Evolutionary conservation across 2,888 invertebrate genomes (phyloP).

Genomic region (Unio delphinus): DNA sequence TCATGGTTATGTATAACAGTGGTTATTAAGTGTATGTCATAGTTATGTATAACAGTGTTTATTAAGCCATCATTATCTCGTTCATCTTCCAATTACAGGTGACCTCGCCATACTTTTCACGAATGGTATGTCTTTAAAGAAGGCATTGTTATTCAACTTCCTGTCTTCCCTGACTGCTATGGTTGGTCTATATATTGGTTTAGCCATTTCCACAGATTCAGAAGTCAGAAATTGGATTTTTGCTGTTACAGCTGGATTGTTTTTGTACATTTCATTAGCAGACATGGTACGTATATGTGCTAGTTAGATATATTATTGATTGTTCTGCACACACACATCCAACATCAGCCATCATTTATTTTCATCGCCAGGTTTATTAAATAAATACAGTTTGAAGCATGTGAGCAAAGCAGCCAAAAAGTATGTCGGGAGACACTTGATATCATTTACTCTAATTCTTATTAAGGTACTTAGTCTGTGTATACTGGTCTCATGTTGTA

Average conservation of each 20-base stretch:
- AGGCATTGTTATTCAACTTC: slow-evolving; percentile 71
- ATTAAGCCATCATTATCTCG: too few species aligned
- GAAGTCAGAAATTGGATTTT: slow-evolving; percentile 71
- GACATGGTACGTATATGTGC: slow-evolving; percentile 70
- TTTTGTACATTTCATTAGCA: slow-evolving; percentile 73
- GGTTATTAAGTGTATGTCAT: too few species aligned
- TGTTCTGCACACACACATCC: neutral
- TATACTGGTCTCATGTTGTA: too few species aligned
- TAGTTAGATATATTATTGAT: neutral
- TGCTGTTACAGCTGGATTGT: slow-evolving; percentile 73
- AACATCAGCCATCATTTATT: neutral
- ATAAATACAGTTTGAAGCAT: too few species aligned
- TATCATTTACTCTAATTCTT: too few species aligned
- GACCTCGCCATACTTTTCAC: slow-evolving; percentile 73
- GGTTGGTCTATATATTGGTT: slow-evolving; percentile 71
- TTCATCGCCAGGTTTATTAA: too few species aligned
- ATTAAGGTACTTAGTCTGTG: too few species aligned
- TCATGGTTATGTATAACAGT: too few species aligned
- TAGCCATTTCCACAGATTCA: slow-evolving; percentile 62
- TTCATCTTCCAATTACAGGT: slow-evolving; percentile 55
- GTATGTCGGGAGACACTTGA: too few species aligned
- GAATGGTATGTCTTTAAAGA: slow-evolving; percentile 69
- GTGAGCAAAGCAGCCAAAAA: too few species aligned
- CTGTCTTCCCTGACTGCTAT: slow-evolving; percentile 72
- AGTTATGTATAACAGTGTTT: too few species aligned